Base-by-base conservation (phyloP, 2,797 vertebrate species). In the Micromesistius poutassou region DNA sequence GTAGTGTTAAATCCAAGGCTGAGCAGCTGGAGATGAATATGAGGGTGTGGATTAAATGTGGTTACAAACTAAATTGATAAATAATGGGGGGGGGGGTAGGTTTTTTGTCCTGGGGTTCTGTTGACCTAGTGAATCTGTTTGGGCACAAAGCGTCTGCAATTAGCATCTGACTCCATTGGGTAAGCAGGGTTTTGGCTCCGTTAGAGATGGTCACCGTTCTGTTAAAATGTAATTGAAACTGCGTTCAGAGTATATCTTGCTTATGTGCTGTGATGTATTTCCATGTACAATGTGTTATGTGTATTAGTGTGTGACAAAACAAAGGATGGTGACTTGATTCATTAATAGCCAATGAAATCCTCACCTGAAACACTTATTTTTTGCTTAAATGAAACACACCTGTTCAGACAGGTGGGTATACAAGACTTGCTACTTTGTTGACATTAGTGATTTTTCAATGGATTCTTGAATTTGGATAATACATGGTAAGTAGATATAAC, bases 11-110 rank as follows among this genome's bases (percentile, higher is more conserved):
- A 80, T 86, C 87, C 82, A 81, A 82, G 78, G 73, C 83, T 30
- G 42, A 87, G 85, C 87, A 90, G 85, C 89, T 88, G 87, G 83
- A 87, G 79, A 87, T 36, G 74, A 87, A 87, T 82, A 81, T 79
- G 81, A 77, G 46, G 13, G 14, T 40, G 77, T 75, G 83, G 81
- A 87, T 89, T 84, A 78, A 77, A 81, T 73, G 76, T 75, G 78
- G 74, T 84, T 80, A 77, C 36, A 77, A 76, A 76, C 79, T 77
- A 78, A 90, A 90, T 79, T 80, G 80, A 88, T 87, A 82, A 89
- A 87, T 84, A 83, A 89, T 70, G 30, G 72, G 74, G 75, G 68
- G 68, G 28, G 31, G 31, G 6, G 16, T n/a, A 72, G 22, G 55
- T 83, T 80, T 81, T 55, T 78, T 82, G 76, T 72, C 74, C 50